phyloP scores from a whole-genome alignment of 2,113 vertebrate species.

The Datnioides undecimradiatus region DNA sequence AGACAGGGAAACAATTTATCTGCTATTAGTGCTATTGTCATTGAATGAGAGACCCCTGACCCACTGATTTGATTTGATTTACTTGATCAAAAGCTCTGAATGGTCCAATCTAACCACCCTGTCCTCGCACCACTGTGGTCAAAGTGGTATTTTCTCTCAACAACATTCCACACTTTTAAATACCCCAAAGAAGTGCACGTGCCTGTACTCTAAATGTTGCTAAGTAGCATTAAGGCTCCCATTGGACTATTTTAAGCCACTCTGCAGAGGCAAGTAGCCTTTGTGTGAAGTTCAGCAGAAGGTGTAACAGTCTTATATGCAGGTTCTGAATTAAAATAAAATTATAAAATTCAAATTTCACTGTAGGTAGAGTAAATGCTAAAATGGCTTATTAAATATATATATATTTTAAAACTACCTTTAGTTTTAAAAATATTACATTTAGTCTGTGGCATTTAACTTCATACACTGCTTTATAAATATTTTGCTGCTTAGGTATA shows the following conservation, averaged over 20 bases:
- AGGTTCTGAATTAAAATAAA: neutral
- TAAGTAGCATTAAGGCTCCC: constrained; percentile 63
- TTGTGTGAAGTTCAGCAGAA: constrained; percentile 2
- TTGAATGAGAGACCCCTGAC: constrained; percentile 4
- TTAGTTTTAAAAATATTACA: no score
- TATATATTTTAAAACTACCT: no score
- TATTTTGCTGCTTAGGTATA: no score
- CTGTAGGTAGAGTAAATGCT: neutral
- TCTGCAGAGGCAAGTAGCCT: constrained; percentile 3
- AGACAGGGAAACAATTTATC: neutral
- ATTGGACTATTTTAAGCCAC: constrained; percentile 52
- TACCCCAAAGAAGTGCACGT: constrained; percentile 73
- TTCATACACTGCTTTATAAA: no score
- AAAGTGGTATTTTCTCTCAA: constrained; percentile 60
- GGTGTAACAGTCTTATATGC: neutral
- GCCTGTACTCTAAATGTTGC: constrained; percentile 78
- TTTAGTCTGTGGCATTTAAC: no score
- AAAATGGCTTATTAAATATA: neutral
- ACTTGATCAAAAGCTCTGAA: constrained; percentile 41
- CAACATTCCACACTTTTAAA: constrained; percentile 78
- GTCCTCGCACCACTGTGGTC: constrained; percentile 1
- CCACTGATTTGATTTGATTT: constrained; percentile 48
- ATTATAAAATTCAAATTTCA: no score
- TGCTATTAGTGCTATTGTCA: neutral
- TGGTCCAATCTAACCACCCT: constrained; percentile 13